Conservation (phyloP, 1,140 invertebrate species). For the Micrasema minimum region DNA sequence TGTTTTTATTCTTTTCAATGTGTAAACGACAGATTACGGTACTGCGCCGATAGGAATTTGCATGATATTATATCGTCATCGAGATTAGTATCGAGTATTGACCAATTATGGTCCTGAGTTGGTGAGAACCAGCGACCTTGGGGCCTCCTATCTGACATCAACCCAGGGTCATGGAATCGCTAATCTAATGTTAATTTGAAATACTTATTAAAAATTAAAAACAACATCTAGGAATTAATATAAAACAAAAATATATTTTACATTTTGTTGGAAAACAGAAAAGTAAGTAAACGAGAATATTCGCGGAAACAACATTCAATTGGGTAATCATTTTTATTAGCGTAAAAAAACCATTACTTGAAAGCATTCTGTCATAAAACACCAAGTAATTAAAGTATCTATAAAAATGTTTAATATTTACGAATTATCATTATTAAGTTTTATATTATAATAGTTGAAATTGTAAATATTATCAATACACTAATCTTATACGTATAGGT, state of each 20-base stretch:
- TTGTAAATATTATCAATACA: no score
- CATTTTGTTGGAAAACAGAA: neutral
- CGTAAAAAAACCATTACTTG: no score
- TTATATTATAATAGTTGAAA: no score
- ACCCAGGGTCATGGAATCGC: neutral
- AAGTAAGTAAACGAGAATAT: neutral
- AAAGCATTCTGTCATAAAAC: no score
- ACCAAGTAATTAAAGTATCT: no score
- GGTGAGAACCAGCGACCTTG: neutral
- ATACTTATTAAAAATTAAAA: neutral
- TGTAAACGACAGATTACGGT: neutral
- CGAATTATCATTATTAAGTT: no score
- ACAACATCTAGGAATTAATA: neutral
- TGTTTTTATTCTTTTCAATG: neutral
- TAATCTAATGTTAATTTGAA: neutral
- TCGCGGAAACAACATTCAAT: neutral
- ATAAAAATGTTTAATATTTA: no score
- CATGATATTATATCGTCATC: neutral
- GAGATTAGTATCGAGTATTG: neutral
- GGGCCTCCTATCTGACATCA: constrained; percentile 5
- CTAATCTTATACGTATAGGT: no score
- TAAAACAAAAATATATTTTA: neutral
- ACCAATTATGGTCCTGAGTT: neutral
- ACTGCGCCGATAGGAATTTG: neutral
- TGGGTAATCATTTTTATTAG: no score